Percentiles rank a stretch among this genome's conserved stretches.
phyloP scores from a whole-genome alignment of 2,113 vertebrate genomes.

The Anser cygnoides region DNA sequence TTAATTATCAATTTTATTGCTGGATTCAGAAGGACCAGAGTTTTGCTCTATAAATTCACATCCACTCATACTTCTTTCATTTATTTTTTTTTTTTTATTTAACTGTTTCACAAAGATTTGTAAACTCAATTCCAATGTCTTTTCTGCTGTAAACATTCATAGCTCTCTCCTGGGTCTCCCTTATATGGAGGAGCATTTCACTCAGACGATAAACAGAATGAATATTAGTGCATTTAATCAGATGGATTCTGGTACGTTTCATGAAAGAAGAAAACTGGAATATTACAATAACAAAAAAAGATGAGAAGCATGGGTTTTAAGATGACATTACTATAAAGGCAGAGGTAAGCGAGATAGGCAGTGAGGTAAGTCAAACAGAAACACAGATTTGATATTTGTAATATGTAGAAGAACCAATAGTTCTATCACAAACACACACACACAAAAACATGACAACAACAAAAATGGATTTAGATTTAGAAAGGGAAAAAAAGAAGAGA shows the following conservation, averaged over 20 bases:
- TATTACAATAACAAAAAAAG: background rate
- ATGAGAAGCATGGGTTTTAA: background rate
- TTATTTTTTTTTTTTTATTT: background rate
- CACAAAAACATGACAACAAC: fast-evolving
- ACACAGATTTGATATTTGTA: background rate
- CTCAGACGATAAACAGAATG: background rate
- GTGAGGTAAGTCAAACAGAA: background rate
- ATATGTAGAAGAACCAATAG: background rate
- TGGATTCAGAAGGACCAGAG: background rate
- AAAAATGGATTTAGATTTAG: background rate
- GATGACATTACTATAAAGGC: background rate
- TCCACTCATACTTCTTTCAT: background rate
- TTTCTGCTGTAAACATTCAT: background rate
- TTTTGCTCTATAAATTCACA: background rate
- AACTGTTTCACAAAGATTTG: background rate
- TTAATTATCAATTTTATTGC: background rate
- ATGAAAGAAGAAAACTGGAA: background rate
- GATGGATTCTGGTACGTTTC: background rate
- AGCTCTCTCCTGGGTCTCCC: background rate
- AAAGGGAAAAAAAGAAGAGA: no score
- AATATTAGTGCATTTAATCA: background rate
- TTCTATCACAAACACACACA: background rate
- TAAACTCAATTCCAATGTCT: background rate
- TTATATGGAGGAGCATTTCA: background rate
- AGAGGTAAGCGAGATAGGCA: background rate